Evolutionary conservation across 2,113 vertebrate genomes (phyloP), one percentile per base, ranked within the genome.

Genomic region (Vulpes lagopus): DNA sequence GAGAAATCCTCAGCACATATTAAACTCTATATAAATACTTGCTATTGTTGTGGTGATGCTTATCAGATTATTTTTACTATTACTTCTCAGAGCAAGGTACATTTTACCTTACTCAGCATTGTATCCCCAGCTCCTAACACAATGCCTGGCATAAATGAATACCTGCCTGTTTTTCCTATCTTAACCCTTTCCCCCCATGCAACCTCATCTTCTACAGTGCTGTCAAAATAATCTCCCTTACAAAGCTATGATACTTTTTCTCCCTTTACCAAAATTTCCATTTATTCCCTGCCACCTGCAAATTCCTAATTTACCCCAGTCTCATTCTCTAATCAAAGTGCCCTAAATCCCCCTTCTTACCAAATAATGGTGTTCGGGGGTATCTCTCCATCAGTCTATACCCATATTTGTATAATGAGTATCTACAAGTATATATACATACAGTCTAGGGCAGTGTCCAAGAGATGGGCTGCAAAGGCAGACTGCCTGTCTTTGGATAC

Each of bases 211-310:
- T 76, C 51, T 76, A 43, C 6, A n/a, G n/a, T 32, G 67, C 6
- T 83, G 32, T 71, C 93, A 53, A 82, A 92, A 76, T 88, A 83
- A 95, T 69, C 84, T 74, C 89, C 27, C 8, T 55, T 65, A 32
- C 23, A 80, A 9, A 86, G 64, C 35, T 71, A 35, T 27, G 23
- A 76, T 49, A 84, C 4, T 78, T 88, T 76, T 32, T 87, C 19
- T 83, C 83, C 27, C 64, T 38, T 95, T 76, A 30, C 65, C 53
- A 62, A 92, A 95, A 57, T 17, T 92, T 78, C 27, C 38, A 30
- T 14, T 79, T 92, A 89, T 78, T 49, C 76, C 57, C 76, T 53
- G 9, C 57, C 71, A 69, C 55, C 22, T 64, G 49, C n/a, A 78
- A 84, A 83, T 49, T 30, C 71, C 85, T 60, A 87, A 67, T 91